phyloP scores from a whole-genome alignment of 2,113 vertebrate species.

The Hyperoodon ampullatus region DNA sequence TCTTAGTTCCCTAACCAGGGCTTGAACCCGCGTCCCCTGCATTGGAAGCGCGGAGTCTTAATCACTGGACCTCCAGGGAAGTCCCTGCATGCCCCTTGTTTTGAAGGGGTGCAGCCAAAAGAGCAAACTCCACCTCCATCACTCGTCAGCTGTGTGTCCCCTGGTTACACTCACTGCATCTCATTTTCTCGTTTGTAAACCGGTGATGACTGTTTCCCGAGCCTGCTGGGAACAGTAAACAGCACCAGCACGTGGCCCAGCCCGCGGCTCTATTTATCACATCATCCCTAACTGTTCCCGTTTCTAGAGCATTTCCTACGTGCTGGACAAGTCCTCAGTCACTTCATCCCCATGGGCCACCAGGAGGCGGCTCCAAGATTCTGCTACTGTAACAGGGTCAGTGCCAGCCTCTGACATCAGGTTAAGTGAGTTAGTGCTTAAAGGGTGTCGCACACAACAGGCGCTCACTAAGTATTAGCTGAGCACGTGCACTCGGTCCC shows the following conservation, averaged over 20 bases:
- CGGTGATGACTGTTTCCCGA: background rate
- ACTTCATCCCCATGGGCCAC: background rate
- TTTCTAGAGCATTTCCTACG: accelerated
- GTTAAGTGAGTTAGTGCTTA: accelerated
- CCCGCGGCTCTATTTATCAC: accelerated
- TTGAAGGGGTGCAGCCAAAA: background rate
- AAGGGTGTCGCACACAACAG: background rate
- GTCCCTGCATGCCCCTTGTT: no score
- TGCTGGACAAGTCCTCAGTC: background rate
- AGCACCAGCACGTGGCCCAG: accelerated
- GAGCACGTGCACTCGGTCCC: background rate
- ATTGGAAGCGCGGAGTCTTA: no score
- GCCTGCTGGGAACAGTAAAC: background rate
- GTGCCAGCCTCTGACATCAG: background rate
- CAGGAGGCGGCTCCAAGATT: background rate
- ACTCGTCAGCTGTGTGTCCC: accelerated
- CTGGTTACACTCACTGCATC: background rate
- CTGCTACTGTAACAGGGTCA: background rate
- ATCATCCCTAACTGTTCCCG: accelerated
- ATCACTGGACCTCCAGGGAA: no score
- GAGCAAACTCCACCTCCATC: accelerated
- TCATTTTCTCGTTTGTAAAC: background rate
- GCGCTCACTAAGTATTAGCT: accelerated
- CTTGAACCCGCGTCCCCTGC: no score
- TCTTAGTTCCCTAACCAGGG: no score